A percentile compares a stretch with the other conserved stretches of the same genome.
phyloP scores from a whole-genome alignment of 1,140 invertebrate species.

The Papilio machaon region DNA sequence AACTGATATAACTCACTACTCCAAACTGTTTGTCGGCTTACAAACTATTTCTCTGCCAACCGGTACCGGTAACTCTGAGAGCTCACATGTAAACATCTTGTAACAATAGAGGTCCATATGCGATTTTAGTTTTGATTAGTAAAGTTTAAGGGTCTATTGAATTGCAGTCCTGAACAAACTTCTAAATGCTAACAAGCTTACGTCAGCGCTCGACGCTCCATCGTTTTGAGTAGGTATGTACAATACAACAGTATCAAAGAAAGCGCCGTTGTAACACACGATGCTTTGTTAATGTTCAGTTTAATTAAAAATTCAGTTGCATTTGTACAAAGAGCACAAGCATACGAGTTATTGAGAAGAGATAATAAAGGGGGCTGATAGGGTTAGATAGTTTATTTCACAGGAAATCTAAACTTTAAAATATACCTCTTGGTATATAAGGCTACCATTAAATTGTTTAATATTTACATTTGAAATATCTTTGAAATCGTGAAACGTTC shows the following conservation, averaged over 20 bases:
- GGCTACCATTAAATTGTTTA: background rate
- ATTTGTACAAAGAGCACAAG: background rate
- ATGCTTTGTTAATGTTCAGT: background rate
- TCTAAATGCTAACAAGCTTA: conserved; percentile 19
- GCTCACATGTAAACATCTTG: background rate
- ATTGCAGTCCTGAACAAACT: conserved; percentile 16
- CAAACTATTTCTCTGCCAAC: background rate
- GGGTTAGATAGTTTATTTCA: background rate
- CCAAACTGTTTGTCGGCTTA: background rate
- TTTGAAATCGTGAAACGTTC: background rate
- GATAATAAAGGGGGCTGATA: background rate
- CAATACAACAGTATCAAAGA: background rate
- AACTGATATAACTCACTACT: background rate
- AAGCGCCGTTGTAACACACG: background rate
- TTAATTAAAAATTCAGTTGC: background rate
- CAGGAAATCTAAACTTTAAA: background rate
- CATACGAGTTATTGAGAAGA: background rate
- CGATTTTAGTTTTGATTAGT: conserved; percentile 20
- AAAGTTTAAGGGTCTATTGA: conserved; percentile 2
- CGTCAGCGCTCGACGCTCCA: background rate
- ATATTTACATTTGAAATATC: no score
- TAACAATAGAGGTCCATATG: background rate
- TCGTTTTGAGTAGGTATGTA: background rate
- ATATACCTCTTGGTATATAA: background rate
- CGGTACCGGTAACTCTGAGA: background rate